Evolutionary conservation across 2,113 vertebrate species (phyloP), one percentile per base, ranked within the genome.

Genomic region (Sapajus apella): DNA sequence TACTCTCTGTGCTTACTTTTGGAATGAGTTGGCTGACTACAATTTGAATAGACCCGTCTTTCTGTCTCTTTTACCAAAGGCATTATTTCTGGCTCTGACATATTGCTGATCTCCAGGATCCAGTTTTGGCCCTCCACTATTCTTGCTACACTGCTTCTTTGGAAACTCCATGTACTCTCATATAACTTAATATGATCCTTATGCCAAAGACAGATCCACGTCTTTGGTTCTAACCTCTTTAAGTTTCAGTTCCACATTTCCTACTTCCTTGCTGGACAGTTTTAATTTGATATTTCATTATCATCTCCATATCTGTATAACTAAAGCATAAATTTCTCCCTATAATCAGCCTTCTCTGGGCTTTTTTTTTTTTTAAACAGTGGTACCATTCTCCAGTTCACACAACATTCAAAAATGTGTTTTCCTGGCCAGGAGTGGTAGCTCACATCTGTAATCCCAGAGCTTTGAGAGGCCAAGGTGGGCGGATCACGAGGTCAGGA

Each of bases 241-340:
- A 64, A 55, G 56, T 94, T 94, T 96, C 40, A 94, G 86, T 45
- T 75, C 76, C 27, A 37, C 9, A 40, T 91, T 87, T 92, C 43
- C 75, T 64, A 56, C 73, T 94, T 94, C 82, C 94, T 81, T 32
- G 13, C 3, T 23, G 76, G 92, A 61, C 55, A 70, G 55, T 88
- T 84, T 81, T 64, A 82, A 43, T 75, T 80, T 81, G 18, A 14
- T 92, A 56, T 89, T 64, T 89, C 64, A 50, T 64, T 37, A 50
- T 45, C 52, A 72, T 89, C 30, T 92, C 40, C 82, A 90, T 66
- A 37, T 76, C 16, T n/a, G 18, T 76, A 52, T 77, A 89, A 89
- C 50, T 55, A 89, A 87, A 90, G 88, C 70, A 80, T 9, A 13
- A 79, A 64, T 92, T 96, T 52, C 50, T 40, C 30, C 25, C 25